Evolutionary conservation across 2,888 invertebrate genomes (phyloP).

Genomic region (Agrotis clavis): DNA sequence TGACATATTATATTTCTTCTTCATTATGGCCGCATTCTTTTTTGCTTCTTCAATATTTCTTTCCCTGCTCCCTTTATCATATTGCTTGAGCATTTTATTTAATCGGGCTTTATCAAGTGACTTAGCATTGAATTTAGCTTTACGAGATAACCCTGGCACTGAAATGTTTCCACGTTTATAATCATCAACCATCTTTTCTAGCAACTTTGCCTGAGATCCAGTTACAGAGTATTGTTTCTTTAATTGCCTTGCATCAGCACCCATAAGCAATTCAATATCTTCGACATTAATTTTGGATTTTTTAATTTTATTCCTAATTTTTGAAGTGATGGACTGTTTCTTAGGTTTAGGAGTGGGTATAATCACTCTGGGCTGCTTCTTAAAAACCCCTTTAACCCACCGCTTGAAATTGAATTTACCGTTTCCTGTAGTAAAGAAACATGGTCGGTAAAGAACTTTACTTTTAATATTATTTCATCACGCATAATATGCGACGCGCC

Average conservation of each 20-base stretch:
- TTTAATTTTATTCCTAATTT: constrained; percentile 66
- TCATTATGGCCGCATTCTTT: constrained; percentile 38
- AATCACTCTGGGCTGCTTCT: constrained; percentile 34
- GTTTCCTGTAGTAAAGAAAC: constrained; percentile 23
- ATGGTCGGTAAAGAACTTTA: constrained; percentile 5
- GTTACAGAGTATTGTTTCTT: constrained; percentile 64
- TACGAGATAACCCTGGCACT: constrained; percentile 61
- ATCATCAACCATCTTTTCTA: constrained; percentile 69
- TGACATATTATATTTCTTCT: constrained; percentile 44
- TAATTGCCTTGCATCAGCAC: constrained; percentile 57
- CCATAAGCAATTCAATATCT: constrained; percentile 68
- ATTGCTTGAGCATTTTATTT: constrained; percentile 64
- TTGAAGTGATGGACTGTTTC: constrained; percentile 35
- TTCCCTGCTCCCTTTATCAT: constrained; percentile 56
- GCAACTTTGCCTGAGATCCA: constrained; percentile 63
- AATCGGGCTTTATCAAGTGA: constrained; percentile 64
- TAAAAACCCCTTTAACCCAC: constrained; percentile 40
- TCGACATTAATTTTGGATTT: constrained; percentile 62
- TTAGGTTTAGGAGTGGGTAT: background rate
- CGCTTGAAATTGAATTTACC: constrained; percentile 12
- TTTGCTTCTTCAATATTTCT: constrained; percentile 36
- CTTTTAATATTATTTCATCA: background rate
- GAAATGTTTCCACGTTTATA: constrained; percentile 67
- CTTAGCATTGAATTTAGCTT: constrained; percentile 62
- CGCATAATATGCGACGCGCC: background rate